phyloP scores from a whole-genome alignment of 2,113 vertebrate species.

The Clupea harengus region DNA sequence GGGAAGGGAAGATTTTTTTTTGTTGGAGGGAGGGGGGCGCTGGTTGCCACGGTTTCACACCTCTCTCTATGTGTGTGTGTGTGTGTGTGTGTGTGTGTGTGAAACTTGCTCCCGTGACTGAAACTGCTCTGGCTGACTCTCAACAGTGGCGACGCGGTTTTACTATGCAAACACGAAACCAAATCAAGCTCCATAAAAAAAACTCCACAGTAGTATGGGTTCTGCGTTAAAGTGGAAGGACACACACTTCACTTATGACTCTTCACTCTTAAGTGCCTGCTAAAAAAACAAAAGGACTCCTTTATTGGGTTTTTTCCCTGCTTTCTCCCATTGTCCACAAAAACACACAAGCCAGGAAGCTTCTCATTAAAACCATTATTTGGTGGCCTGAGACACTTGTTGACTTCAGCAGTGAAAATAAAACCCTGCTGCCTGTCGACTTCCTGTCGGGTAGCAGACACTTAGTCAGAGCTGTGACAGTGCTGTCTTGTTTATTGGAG shows the following conservation, averaged over 20 bases:
- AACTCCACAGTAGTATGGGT: not conserved
- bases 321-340: not conserved
- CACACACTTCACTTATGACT: not conserved
- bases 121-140: slow-evolving; percentile 28
- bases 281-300: not conserved
- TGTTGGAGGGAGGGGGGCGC: not conserved
- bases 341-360: not conserved
- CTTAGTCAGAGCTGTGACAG: slow-evolving; percentile 3
- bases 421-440: not conserved
- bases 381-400: slow-evolving; percentile 3
- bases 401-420: not conserved
- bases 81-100: slow-evolving; percentile 5
- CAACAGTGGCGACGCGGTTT: slow-evolving; percentile 4
- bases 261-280: not conserved
- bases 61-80: not conserved
- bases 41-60: slow-evolving; percentile 18
- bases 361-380: not conserved
- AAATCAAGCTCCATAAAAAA: not conserved
- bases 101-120: slow-evolving; percentile 39
- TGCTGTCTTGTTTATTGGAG: not conserved
- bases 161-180: slow-evolving; percentile 48
- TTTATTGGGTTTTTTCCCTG: not conserved
- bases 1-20: not conserved
- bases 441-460: not conserved
- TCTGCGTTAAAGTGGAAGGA: not conserved